Evolutionary conservation across 1,140 invertebrate genomes (phyloP).

Genomic region (Holotrichia oblita): DNA sequence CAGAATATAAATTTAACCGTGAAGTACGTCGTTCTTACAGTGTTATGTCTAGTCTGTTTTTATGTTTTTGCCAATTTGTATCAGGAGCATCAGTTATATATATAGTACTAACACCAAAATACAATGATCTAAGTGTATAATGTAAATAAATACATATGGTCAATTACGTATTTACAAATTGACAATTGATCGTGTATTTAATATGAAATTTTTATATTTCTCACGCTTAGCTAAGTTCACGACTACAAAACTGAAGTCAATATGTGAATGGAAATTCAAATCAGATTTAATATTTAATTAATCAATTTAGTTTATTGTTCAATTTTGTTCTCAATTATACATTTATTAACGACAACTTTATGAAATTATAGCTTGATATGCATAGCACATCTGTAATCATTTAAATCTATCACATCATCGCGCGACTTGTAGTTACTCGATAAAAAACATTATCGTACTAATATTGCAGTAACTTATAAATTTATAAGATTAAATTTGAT

Average conservation of each 20-base stretch:
- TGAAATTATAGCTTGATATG: no score
- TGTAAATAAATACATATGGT: neutral
- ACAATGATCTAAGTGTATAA: conserved; percentile 18
- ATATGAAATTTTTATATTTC: neutral
- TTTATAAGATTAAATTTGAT: no score
- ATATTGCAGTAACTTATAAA: no score
- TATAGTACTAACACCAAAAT: neutral
- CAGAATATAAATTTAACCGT: neutral
- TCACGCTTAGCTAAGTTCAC: neutral
- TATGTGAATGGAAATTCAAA: neutral
- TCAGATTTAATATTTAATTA: no score
- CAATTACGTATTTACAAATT: neutral
- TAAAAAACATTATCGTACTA: no score
- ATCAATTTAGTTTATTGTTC: no score
- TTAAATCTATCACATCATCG: no score
- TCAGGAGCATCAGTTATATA: neutral
- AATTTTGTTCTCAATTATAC: no score
- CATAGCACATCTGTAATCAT: no score
- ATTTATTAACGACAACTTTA: no score
- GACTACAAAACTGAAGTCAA: neutral
- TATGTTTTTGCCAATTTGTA: neutral
- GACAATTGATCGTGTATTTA: neutral
- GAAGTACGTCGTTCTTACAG: neutral
- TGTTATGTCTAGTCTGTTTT: neutral
- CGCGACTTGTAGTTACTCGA: no score